Conservation (phyloP, 30 jellyfish, hydroid and myxozoan genomes). For the Clytia hemisphaerica region DNA sequence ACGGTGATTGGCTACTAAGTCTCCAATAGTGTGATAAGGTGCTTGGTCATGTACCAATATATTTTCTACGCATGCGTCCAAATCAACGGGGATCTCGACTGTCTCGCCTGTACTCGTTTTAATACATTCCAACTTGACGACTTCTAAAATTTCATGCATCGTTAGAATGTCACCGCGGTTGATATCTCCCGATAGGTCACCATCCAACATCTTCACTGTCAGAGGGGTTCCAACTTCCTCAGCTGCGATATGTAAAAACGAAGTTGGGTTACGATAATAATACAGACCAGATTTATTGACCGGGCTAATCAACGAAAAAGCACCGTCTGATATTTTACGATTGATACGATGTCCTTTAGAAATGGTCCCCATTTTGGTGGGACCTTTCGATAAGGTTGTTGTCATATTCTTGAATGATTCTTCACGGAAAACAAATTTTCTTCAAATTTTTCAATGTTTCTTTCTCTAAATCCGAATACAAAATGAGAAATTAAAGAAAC, state of each 20-base stretch:
- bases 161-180: not conserved
- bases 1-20: not conserved
- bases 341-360: no score
- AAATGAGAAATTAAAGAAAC: no score
- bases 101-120: conserved; percentile 6
- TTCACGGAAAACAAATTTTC: no score
- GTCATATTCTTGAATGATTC: no score
- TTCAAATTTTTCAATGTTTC: no score
- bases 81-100: not conserved
- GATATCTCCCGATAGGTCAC: not conserved
- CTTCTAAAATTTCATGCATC: not conserved
- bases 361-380: no score
- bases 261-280: not conserved
- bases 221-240: conserved; percentile 14
- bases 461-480: no score
- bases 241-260: not conserved
- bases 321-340: conserved; percentile 4
- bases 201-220: not conserved
- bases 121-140: not conserved
- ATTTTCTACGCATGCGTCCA: not conserved
- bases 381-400: no score
- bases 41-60: not conserved
- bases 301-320: not conserved
- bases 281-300: not conserved
- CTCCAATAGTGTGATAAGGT: not conserved